These are phyloP conservation scores for Vollenhovia emeryi DNA, from an alignment of 1,140 invertebrate genomes.

Conservation along the genomic window DNA sequence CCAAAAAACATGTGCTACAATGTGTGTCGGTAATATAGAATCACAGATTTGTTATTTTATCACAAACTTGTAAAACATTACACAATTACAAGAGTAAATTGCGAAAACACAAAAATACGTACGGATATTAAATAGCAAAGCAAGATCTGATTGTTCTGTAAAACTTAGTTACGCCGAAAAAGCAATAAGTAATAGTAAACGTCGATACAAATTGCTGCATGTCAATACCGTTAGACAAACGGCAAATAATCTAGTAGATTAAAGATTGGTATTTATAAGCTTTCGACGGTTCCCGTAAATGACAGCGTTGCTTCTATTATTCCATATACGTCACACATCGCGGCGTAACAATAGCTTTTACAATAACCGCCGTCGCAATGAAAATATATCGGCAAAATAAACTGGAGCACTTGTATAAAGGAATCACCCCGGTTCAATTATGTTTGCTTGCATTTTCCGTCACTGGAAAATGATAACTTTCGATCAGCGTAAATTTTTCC, in stretches of 20 bases:
- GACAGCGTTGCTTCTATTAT: neutral
- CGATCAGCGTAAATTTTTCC: neutral
- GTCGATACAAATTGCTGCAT: neutral
- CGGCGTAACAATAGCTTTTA: neutral
- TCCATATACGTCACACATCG: neutral
- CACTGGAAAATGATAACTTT: neutral
- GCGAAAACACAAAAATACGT: neutral
- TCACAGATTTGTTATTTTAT: slow-evolving; percentile 6
- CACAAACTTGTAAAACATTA: neutral
- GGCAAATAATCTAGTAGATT: no score
- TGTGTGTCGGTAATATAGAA: slow-evolving; percentile 19
- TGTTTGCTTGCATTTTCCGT: neutral
- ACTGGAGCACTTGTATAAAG: neutral
- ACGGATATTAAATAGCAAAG: neutral
- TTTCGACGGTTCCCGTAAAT: neutral
- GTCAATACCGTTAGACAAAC: no score
- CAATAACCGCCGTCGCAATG: neutral
- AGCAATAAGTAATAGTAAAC: neutral
- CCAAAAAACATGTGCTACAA: neutral
- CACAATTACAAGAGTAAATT: neutral
- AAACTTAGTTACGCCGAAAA: neutral
- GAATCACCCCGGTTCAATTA: neutral
- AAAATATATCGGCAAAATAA: neutral
- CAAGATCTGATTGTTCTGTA: neutral
- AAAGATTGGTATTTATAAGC: neutral